Evolutionary conservation across 2,888 invertebrate genomes (phyloP).

Genomic region (Deilephila porcellus): DNA sequence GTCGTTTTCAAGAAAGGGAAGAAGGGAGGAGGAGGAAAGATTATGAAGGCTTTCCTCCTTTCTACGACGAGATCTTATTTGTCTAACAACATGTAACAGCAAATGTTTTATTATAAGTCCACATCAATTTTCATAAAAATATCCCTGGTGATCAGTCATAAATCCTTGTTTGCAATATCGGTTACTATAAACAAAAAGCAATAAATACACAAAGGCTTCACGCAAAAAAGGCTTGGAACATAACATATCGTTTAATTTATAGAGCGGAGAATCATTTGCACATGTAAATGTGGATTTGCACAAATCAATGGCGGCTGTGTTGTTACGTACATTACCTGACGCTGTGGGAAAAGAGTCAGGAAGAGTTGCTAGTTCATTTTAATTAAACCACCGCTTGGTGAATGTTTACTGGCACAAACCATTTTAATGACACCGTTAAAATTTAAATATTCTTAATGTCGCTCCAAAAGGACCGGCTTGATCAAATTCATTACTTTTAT

Average conservation of each 20-base stretch:
- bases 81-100: too few species aligned
- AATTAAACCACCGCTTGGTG: constrained; percentile 64
- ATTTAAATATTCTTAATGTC: constrained; percentile 31
- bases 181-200: not conserved
- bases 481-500: constrained; percentile 4
- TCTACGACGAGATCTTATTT: too few species aligned
- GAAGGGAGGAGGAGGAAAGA: too few species aligned
- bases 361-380: constrained; percentile 57
- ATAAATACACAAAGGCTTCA: not conserved
- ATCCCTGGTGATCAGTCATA: too few species aligned
- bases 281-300: not conserved
- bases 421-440: constrained; percentile 56
- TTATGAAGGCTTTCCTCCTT: too few species aligned
- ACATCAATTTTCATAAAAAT: too few species aligned
- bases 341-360: constrained; percentile 45
- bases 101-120: too few species aligned
- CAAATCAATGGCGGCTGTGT: not conserved
- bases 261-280: not conserved
- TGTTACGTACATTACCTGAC: not conserved
- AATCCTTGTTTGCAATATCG: too few species aligned
- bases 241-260: not conserved
- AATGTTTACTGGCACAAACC: constrained; percentile 58
- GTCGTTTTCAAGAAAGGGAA: too few species aligned
- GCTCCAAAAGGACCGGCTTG: not conserved
- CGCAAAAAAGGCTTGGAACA: not conserved